phyloP scores from a whole-genome alignment of 2,113 vertebrate species.

The Rhombomys opimus region DNA sequence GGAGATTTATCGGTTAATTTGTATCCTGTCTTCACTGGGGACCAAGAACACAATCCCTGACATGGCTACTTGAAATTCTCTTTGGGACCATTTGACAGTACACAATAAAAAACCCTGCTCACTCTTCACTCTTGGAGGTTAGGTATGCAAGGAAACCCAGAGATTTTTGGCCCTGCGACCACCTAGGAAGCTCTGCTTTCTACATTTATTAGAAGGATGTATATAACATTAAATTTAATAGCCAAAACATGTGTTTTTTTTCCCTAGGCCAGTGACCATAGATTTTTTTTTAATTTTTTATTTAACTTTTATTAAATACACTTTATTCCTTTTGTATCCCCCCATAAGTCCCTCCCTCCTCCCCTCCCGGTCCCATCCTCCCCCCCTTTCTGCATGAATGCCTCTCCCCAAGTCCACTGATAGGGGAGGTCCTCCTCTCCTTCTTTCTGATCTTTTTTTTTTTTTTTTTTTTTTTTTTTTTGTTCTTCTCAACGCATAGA shows the following conservation, averaged over 20 bases:
- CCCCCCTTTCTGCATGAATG: no score
- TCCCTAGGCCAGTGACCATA: not conserved
- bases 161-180: not conserved
- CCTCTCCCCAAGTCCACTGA: no score
- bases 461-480: no score
- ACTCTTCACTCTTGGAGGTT: not conserved
- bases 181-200: not conserved
- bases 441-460: no score
- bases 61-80: not conserved
- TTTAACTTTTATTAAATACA: no score
- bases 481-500: no score
- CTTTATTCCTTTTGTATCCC: no score
- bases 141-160: not conserved
- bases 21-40: not conserved
- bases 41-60: fast-evolving
- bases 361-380: no score
- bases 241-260: not conserved
- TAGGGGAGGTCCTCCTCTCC: no score
- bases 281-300: no score
- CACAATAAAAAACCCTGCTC: not conserved
- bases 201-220: not conserved
- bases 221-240: not conserved
- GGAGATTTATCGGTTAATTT: not conserved
- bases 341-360: no score
- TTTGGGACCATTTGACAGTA: not conserved